Evolutionary conservation across 2,888 invertebrate genomes (phyloP), one percentile per base, ranked within the genome.

Genomic region (Saturnia japonica): DNA sequence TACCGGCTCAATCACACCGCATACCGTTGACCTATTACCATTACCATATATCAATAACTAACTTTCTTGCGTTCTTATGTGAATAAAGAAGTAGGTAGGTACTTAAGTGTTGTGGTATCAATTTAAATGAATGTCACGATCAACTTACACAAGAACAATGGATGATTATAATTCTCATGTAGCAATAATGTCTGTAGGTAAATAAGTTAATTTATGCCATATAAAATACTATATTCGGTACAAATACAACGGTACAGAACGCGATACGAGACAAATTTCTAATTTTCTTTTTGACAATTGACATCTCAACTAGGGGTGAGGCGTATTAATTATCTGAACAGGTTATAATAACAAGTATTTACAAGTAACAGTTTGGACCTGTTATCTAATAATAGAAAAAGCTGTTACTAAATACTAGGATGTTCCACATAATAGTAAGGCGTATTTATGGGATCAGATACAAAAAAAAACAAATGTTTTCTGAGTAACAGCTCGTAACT

Each of bases 21-120:
- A 84, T 85, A 91, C 88, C 90, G 91, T 89, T 93, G 91, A 93
- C 93, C 93, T 88, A 93, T 87, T 88, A 83, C 80, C 82, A 86
- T 60, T 88, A 83, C 80, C 82, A 87, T 60, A 25, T 60, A 60
- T 80, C 82, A 86, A 80, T 82, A 86, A 88, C 85, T 86, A 89
- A 85, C 92, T 93, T 91, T 92, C 93, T 91, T 93, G 89, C 85
- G 83, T 79, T 87, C 85, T 83, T 84, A 83, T 79, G 75, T 70
- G 66, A 67, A 54, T 57, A 66, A 70, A 66, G 34, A 42, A 67
- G 45, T 66, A 19, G 19, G n/a, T n/a, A n/a, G n/a, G n/a, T n/a
- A n/a, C n/a, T n/a, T n/a, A n/a, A n/a, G 19, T 66, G 47, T 25
- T 43, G 71, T 70, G 72, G 71, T 71, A 75, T 74, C 72, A 75